Percentiles rank a stretch among this genome's conserved stretches.
Evolutionary conservation across 2,888 invertebrate genomes (phyloP).

Genomic region (Euzetes globulus): DNA sequence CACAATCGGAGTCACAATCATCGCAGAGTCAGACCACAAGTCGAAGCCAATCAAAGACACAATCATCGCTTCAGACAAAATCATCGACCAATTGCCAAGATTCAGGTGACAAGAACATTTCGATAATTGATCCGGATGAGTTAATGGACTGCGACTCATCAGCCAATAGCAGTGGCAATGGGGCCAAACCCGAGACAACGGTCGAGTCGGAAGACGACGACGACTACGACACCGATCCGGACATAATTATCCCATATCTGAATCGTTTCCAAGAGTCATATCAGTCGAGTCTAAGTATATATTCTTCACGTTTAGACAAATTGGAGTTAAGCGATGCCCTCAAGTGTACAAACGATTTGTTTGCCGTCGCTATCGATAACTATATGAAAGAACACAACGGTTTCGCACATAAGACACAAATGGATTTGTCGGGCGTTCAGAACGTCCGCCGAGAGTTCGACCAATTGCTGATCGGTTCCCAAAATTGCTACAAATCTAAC

Average conservation of each 20-base stretch:
- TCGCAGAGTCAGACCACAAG: not conserved
- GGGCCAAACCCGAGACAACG: not conserved
- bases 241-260: not conserved
- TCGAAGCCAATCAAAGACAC: not conserved
- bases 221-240: constrained; percentile 11
- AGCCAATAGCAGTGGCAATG: not conserved
- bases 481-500: not conserved
- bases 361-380: constrained; percentile 3
- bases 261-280: constrained; percentile 3
- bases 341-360: constrained; percentile 5
- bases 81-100: not conserved
- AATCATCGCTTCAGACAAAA: not conserved
- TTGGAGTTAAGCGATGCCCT: constrained; percentile 14
- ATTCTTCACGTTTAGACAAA: constrained; percentile 8
- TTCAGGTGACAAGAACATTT: too few species aligned
- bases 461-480: not conserved
- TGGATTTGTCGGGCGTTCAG: not conserved
- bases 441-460: not conserved
- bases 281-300: not conserved
- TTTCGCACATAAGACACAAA: not conserved
- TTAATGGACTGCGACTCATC: too few species aligned
- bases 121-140: too few species aligned
- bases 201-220: not conserved
- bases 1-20: not conserved
- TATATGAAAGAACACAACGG: constrained; percentile 7